Percentiles rank a stretch among this genome's conserved stretches.
Evolutionary conservation across 2,113 vertebrate genomes (phyloP).

Genomic region (Neodon shergylaensis): DNA sequence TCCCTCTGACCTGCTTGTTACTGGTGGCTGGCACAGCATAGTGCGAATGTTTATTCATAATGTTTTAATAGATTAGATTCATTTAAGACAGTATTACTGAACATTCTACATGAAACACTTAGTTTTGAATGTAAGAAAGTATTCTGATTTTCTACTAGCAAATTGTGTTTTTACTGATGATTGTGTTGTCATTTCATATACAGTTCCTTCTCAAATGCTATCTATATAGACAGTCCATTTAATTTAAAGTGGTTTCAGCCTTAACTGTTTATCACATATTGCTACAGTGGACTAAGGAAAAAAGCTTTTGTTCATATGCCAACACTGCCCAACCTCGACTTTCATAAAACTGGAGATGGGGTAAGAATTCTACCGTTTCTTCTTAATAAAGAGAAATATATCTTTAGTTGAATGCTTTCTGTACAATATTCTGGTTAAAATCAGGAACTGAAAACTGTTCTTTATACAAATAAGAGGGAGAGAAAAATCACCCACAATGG

Average conservation of each 20-base stretch:
- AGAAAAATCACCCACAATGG: neutral
- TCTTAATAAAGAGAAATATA: constrained; percentile 58
- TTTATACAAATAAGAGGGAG: constrained; percentile 28
- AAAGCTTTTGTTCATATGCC: constrained; percentile 98
- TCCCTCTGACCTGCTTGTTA: constrained; percentile 75
- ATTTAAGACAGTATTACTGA: constrained; percentile 58
- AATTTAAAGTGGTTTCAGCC: constrained; percentile 73
- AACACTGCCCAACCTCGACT: constrained; percentile 95
- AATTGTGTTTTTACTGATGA: constrained; percentile 44
- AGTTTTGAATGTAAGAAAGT: constrained; percentile 43
- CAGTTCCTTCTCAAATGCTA: constrained; percentile 41
- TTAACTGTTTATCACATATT: constrained; percentile 95
- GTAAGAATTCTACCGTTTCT: constrained; percentile 84
- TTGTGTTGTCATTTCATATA: constrained; percentile 62
- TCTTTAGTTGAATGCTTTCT: constrained; percentile 33
- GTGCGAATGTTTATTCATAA: constrained; percentile 70
- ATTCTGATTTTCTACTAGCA: constrained; percentile 37
- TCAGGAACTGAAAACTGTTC: neutral
- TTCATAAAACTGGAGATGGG: constrained; percentile 95
- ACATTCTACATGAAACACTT: constrained; percentile 40
- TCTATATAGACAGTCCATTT: constrained; percentile 23
- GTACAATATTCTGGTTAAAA: constrained; percentile 18
- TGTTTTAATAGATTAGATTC: constrained; percentile 68
- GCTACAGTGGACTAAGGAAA: constrained; percentile 99
- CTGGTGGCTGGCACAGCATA: constrained; percentile 61